Evolutionary conservation across 2,113 vertebrate genomes (phyloP), one percentile per base, ranked within the genome.

Genomic region (Ranitomeya variabilis): DNA sequence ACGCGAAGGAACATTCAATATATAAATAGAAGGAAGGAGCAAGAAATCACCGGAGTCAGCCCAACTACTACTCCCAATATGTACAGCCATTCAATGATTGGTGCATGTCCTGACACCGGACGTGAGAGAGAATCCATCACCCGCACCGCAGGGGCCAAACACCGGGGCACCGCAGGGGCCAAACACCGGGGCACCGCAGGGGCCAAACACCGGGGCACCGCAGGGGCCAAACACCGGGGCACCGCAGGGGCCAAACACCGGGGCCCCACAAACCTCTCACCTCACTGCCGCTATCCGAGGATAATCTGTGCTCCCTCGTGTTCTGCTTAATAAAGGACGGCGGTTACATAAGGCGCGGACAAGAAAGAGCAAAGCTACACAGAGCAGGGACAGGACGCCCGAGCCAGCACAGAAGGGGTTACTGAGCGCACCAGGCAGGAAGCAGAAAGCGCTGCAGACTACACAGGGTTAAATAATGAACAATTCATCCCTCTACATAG

Each of bases 311-410:
- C 3, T 90, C 90, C 92, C 91, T 93, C 91, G 90, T 90, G 91
- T 86, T 94, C 93, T 94, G 93, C 92, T 93, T 92, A 91, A 93
- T 89, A 94, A 92, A 94, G 92, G 93, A 91, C 51, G 45, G 80
- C 87, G 90, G 91, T 94, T 94, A 94, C 23, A 71, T 74, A 69
- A 67, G 73, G 79, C 62, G 60, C 15, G 6, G 45, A 37, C 26
- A 62, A 54, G 37, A 19, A 26, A 19, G 3, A 67, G 60, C 60
- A 71, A 31, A 71, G 23, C 45, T 11, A 55, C 19, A 69, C n/a
- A 12, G 57, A 6, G 31, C n/a, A 3, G 2, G 9, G 21, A 18
- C 19, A 0, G 4, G 23, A 13, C n/a, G 13, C 7, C 9, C 13
- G 4, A 71, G 23, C 26, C 26, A 31, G 26, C 26, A 67, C 66